Percentiles rank a stretch among this genome's conserved stretches.
These are phyloP conservation scores for Gadus chalcogrammus DNA, from an alignment of 2,113 vertebrate genomes.

Conservation along the genomic window DNA sequence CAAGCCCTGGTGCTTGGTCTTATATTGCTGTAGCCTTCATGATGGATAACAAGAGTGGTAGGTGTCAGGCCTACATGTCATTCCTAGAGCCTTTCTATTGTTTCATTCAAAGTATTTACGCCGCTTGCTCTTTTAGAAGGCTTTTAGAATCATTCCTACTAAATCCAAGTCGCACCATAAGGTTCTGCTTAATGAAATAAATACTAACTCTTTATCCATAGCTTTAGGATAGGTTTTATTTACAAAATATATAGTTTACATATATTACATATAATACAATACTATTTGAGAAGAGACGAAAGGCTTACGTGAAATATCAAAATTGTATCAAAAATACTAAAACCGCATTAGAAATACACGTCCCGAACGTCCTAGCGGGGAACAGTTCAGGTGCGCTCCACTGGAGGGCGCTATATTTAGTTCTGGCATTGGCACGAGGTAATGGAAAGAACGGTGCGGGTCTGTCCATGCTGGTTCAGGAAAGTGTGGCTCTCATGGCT, in stretches of 20 bases:
- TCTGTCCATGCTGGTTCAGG: slow-evolving; percentile 46
- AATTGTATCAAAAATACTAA: neutral
- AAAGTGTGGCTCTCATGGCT: slow-evolving; percentile 51
- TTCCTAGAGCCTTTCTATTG: neutral
- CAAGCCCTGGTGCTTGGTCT: no score
- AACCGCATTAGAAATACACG: neutral
- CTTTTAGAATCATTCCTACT: no score
- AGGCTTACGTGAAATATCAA: slow-evolving; percentile 4
- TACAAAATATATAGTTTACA: slow-evolving; percentile 67
- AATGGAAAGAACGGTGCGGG: slow-evolving; percentile 53
- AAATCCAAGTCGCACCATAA: no score
- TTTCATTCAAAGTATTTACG: neutral
- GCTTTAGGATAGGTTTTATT: slow-evolving; percentile 66
- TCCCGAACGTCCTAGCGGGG: neutral
- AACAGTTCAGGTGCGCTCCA: slow-evolving; percentile 22
- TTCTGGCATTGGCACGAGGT: slow-evolving; percentile 62
- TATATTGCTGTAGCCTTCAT: neutral
- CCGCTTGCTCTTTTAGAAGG: neutral
- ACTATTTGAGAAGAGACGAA: slow-evolving; percentile 35
- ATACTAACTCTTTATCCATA: neutral
- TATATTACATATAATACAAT: slow-evolving; percentile 78
- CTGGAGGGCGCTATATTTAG: slow-evolving; percentile 33
- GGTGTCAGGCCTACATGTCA: neutral
- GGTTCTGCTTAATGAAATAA: neutral
- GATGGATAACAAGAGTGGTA: neutral